Evolutionary conservation across 1,140 invertebrate species (phyloP).

Genomic region (Pogonus chalceus): DNA sequence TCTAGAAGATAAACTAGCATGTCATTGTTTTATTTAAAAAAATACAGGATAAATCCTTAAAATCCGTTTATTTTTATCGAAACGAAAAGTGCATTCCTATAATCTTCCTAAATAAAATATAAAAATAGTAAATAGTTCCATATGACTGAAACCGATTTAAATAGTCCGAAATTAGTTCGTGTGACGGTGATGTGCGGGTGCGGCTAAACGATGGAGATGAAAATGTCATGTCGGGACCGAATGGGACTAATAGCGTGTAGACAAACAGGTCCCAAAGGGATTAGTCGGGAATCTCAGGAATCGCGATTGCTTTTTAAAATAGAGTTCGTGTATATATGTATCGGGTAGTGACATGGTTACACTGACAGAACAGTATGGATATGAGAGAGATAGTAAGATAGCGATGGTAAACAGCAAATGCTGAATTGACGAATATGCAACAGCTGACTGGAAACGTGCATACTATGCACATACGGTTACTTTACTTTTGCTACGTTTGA

Average conservation of each 20-base stretch:
- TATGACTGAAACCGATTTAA: neutral
- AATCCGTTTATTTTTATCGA: neutral
- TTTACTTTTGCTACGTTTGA: too few relatives aligned
- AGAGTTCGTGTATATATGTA: too few relatives aligned
- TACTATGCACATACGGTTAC: too few relatives aligned
- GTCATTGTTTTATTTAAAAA: neutral
- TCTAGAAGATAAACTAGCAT: too few relatives aligned
- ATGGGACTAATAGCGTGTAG: neutral
- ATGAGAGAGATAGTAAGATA: too few relatives aligned
- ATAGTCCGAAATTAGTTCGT: neutral
- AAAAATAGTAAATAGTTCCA: neutral
- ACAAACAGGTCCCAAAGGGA: neutral
- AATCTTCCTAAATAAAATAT: neutral
- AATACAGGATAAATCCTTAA: neutral
- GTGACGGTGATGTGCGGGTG: neutral
- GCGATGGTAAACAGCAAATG: too few relatives aligned
- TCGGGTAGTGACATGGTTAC: too few relatives aligned
- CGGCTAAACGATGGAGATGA: neutral
- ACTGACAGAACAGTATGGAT: too few relatives aligned
- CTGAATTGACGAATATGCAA: too few relatives aligned
- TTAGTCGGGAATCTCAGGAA: conserved; percentile 9
- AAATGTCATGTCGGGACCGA: neutral
- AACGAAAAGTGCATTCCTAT: neutral
- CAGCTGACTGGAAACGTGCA: too few relatives aligned
- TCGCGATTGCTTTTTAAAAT: conserved; percentile 9